Evolutionary conservation across 2,888 invertebrate species (phyloP).

Genomic region (Agriopis leucophaearia): DNA sequence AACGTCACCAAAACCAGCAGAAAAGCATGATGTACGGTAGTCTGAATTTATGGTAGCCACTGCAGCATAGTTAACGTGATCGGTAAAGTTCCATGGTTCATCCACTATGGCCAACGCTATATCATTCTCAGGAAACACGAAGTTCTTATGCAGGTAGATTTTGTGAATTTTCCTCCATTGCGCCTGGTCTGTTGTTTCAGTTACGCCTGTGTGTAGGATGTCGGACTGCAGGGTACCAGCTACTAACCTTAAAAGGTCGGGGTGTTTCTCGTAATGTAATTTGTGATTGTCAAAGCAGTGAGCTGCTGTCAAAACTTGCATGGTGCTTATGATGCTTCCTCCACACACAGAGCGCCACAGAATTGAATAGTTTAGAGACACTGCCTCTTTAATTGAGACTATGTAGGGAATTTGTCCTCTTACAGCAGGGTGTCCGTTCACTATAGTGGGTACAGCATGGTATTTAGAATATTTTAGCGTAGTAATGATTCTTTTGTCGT

Average conservation of each 20-base stretch:
- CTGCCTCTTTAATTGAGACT: constrained; percentile 67
- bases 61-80: constrained; percentile 50
- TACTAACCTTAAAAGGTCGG: constrained; percentile 54
- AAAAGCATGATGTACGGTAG: constrained; percentile 54
- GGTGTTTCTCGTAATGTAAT: constrained; percentile 56
- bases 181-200: constrained; percentile 45
- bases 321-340: constrained; percentile 64
- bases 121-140: constrained; percentile 59
- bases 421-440: constrained; percentile 60
- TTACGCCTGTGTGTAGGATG: constrained; percentile 52
- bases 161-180: constrained; percentile 54
- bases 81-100: constrained; percentile 51
- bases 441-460: constrained; percentile 56
- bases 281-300: constrained; percentile 72
- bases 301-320: constrained; percentile 67
- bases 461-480: constrained; percentile 63
- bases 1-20: constrained; percentile 64
- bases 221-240: constrained; percentile 61
- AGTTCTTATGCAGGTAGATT: constrained; percentile 48
- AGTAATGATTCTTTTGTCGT: constrained; percentile 64
- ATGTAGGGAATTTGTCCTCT: constrained; percentile 64
- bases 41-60: constrained; percentile 51
- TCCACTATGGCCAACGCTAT: constrained; percentile 61
- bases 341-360: constrained; percentile 70
- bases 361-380: not conserved